phyloP scores from a whole-genome alignment of 2,113 vertebrate genomes.

The Rhinopithecus roxellana region DNA sequence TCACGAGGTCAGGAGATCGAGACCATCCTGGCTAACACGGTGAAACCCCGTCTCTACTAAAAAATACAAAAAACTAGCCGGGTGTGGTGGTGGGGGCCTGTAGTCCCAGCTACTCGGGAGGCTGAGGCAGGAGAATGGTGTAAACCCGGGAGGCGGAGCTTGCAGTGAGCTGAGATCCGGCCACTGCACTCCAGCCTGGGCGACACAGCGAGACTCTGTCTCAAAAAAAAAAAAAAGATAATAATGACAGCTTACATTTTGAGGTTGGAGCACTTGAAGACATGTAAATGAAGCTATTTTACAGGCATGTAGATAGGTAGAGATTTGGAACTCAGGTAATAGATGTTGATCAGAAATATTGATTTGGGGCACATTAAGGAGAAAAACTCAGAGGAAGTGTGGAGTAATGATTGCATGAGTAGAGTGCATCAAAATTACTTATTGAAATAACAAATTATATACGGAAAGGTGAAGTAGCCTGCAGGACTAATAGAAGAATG shows the following conservation, averaged over 20 bases:
- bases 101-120: too few relatives aligned
- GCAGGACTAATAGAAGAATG: neutral
- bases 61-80: too few relatives aligned
- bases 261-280: neutral
- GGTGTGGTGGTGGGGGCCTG: accelerated
- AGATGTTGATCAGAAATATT: neutral
- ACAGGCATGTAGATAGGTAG: neutral
- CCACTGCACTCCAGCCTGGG: too few relatives aligned
- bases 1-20: too few relatives aligned
- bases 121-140: too few relatives aligned
- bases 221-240: too few relatives aligned
- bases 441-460: neutral
- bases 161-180: too few relatives aligned
- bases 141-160: too few relatives aligned
- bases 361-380: neutral
- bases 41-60: too few relatives aligned
- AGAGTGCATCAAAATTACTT: neutral
- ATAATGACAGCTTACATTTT: neutral
- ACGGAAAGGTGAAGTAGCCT: neutral
- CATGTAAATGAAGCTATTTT: neutral
- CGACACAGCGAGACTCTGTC: too few relatives aligned
- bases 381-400: neutral
- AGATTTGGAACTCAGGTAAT: neutral
- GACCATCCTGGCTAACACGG: too few relatives aligned
- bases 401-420: neutral